Evolutionary conservation across 2,797 vertebrate species (phyloP), one percentile per base, ranked within the genome.

Genomic region (Petrocephalus sullivani): DNA sequence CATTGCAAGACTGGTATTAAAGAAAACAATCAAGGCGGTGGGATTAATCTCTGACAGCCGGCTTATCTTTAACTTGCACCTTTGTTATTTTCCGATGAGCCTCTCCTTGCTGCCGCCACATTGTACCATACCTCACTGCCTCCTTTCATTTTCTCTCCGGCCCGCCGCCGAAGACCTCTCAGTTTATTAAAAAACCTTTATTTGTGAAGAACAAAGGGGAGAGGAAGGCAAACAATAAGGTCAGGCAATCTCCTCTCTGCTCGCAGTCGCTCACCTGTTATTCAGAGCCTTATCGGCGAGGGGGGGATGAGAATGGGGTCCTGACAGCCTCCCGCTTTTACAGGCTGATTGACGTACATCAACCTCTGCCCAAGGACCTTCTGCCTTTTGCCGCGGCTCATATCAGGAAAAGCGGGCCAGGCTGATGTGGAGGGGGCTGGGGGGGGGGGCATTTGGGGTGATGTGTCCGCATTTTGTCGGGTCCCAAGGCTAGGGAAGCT

Each of bases 31-130:
- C 98, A 99, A 97, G 97, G 96, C 90, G 95, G 95, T 96, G 97
- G 98, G 98, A 99, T 99, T 99, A 99, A 99, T 99, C 98, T 99
- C 98, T 98, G 98, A 98, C 98, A 98, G 98, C 94, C 94, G 96
- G 98, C 98, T 99, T 99, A 99, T 99, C 98, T 99, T 98, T 97
- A 97, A 97, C 97, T 98, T 97, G 97, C 98, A 99, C 98, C 98
- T 99, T 99, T 99, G 98, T 99, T 99, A 99, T 99, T 99, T 99
- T 99, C 98, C 98, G 98, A 99, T 98, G 98, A 99, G 98, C 97
- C 97, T 96, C 97, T 97, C 96, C 96, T 96, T 97, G 97, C 94
- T 91, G 94, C 96, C 93, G 96, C 97, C 97, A 97, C 97, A 96
- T 97, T 96, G 97, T 97, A 97, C 97, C 97, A 98, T 98, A 99